These are phyloP conservation scores for Nomada ruficornis DNA, from an alignment of 2,888 invertebrate species.

Conservation along the genomic window DNA sequence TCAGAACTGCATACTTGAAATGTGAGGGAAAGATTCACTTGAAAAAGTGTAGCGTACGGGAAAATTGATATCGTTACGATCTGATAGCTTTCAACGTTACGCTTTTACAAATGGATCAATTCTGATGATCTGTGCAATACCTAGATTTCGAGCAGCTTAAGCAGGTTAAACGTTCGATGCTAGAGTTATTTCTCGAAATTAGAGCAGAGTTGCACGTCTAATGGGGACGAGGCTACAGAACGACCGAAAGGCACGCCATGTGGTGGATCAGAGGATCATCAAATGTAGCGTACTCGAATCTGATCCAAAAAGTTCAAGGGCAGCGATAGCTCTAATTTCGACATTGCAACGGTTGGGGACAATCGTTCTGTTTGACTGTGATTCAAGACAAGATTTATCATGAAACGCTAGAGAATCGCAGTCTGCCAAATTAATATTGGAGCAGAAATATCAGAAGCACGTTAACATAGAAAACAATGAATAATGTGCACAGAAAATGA, in stretches of 20 bases:
- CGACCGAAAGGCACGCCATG: conserved; percentile 24
- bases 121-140: too few relatives aligned
- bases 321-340: conserved; percentile 33
- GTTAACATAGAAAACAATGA: too few relatives aligned
- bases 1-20: too few relatives aligned
- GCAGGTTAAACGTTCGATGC: conserved; percentile 15
- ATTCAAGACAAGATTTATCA: background rate
- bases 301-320: conserved; percentile 35
- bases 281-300: conserved; percentile 10
- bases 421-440: background rate
- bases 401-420: too few relatives aligned
- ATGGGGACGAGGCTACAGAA: conserved; percentile 26
- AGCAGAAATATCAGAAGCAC: too few relatives aligned
- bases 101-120: background rate
- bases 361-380: background rate
- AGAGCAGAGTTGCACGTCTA: conserved; percentile 6
- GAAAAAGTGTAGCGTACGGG: too few relatives aligned
- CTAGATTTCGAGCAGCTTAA: background rate
- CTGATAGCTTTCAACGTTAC: background rate
- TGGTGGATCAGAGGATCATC: conserved; percentile 16
- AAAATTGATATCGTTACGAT: background rate
- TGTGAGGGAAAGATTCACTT: too few relatives aligned
- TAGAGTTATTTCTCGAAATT: conserved; percentile 35
- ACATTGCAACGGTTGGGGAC: background rate
- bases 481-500: too few relatives aligned